Evolutionary conservation across 2,888 invertebrate genomes (phyloP), one percentile per base, ranked within the genome.

Genomic region (Spodoptera picta): DNA sequence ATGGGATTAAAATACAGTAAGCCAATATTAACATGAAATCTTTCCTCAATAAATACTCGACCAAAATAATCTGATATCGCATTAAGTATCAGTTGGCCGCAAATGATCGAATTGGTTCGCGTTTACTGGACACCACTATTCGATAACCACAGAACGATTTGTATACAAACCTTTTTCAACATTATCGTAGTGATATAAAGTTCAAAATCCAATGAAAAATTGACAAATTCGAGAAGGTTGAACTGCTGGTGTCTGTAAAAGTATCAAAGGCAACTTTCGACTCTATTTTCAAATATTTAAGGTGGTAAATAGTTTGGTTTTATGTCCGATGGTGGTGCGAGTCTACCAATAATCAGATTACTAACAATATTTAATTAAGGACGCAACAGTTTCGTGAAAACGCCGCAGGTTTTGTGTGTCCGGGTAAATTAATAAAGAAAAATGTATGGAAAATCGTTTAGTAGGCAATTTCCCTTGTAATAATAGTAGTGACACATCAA

Each of bases 321-420:
- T 0, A 4, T 10, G 24, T 27, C 31, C 11, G 11, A 48, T 59
- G 51, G 61, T 61, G 43, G 60, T 59, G 23, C 53, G 36, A 50
- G 70, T 51, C 47, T 46, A 24, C 53, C 69, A 42, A 66, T 79
- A 83, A 83, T 82, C 69, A 75, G 79, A 80, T 81, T 82, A 81
- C 69, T 77, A 76, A 81, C 81, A 80, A 75, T 82, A 82, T 84
- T 83, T 73, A 84, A 84, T 85, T 85, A 84, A 75, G 60, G 59
- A 75, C 67, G 83, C 80, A 80, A 79, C 76, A 79, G 73, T 71
- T 70, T 73, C 66, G 60, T 70, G 73, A 73, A 76, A 79, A 77
- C 73, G 68, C 49, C 68, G 66, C 62, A 52, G 47, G 54, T 49
- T 45, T 56, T 9, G 62, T 73, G 74, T 64, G 57, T 76, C 73